Conservation (phyloP, 2,888 invertebrate species). For the Rosalia funebris region DNA sequence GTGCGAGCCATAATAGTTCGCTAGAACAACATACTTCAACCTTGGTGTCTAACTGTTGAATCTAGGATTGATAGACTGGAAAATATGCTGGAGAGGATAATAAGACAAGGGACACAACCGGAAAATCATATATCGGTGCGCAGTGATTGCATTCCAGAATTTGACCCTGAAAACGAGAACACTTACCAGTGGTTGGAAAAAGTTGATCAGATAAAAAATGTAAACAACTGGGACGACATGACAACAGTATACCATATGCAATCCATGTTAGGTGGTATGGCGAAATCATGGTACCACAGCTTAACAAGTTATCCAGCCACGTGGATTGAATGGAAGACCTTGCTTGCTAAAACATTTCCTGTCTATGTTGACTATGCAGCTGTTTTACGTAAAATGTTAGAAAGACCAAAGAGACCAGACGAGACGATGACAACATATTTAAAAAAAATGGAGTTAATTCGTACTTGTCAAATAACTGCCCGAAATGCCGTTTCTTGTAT, state of each 20-base stretch:
- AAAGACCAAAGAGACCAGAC: constrained; percentile 1
- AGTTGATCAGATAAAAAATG: constrained; percentile 4
- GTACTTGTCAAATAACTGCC: constrained; percentile 28
- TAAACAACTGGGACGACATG: constrained; percentile 13
- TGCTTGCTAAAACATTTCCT: constrained; percentile 1
- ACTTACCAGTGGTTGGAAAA: neutral
- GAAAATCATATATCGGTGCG: neutral
- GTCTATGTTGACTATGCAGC: neutral
- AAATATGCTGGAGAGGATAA: too few relatives aligned
- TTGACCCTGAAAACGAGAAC: constrained; percentile 13
- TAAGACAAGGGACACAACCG: too few relatives aligned
- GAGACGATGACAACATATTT: constrained; percentile 29
- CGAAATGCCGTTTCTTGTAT: constrained; percentile 33
- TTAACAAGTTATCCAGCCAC: constrained; percentile 9
- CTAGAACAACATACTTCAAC: too few relatives aligned
- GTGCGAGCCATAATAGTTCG: too few relatives aligned
- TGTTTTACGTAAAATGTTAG: constrained; percentile 7
- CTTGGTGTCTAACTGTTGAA: too few relatives aligned
- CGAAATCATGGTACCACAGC: constrained; percentile 10
- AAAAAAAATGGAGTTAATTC: constrained; percentile 32
- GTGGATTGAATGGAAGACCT: constrained; percentile 6
- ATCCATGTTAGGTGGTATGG: constrained; percentile 4
- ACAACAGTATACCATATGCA: neutral
- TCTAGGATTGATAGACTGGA: too few relatives aligned
- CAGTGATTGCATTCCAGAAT: constrained; percentile 20